Base-by-base conservation (phyloP, 2,888 invertebrate species). In the Torymus aiolomorphi region DNA sequence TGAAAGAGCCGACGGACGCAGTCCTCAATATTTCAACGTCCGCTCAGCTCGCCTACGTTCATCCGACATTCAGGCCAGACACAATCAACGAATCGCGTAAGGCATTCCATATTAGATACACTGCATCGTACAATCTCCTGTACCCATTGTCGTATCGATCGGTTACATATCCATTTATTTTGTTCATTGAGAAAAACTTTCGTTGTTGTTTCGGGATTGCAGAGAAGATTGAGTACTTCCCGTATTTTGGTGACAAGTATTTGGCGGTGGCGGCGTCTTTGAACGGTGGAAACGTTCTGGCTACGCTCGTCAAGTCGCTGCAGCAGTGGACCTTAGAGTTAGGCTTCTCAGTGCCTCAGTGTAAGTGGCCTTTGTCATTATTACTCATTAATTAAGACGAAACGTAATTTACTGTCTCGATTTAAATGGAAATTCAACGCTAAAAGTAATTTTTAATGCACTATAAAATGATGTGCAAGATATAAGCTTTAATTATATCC, bases 21-120 rank as follows among this genome's bases (percentile, higher is more conserved):
- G 95, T 96, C 56, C 90, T 97, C 82, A 97, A 97, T 88, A 94
- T 97, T 87, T 96, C 97, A 56, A 97, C 97, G 5, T 97, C 97
- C 3, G 96, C 96, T 42, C 97, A 97, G 91, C 91, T 97, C 71
- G 94, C 95, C 1, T 95, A 96, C 87, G 92, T 95, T n/a, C 93
- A 92, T 49, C 92, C 93, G 76, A 89, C 90, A 20, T 93, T 93
- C 81, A 89, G 91, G 78, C 92, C 93, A 79, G 87, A 92, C 82
- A 90, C 90, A 82, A 89, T 83, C 65, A 88, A 86, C 42, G 85
- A 84, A 81, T 83, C 82, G 54, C 82, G 87, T 85, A 83, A 82
- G 81, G 62, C n/a, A 67, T 31, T 13, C 31, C 20, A 16, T 61
- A 18, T 54, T 16, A 31, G 3, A 31, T 5, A 4, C 5, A 31